Percentiles rank a stretch among this genome's conserved stretches.
phyloP scores from a whole-genome alignment of 2,797 vertebrate genomes.

The Anas capensis region DNA sequence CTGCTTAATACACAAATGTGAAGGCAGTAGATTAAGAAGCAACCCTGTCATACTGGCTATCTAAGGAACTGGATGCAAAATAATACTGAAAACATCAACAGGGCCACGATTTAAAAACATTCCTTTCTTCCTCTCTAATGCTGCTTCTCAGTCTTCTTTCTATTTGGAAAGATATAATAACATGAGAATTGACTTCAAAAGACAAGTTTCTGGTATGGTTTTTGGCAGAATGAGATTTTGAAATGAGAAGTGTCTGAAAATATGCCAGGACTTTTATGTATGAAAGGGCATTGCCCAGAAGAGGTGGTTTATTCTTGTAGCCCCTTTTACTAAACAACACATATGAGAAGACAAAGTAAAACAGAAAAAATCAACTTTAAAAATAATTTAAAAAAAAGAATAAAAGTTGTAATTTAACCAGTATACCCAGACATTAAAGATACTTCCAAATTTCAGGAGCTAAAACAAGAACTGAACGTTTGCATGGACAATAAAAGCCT shows the following conservation, averaged over 20 bases:
- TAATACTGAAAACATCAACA: background rate
- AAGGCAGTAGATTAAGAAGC: fast-evolving
- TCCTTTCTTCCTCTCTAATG: background rate
- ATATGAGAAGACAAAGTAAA: background rate
- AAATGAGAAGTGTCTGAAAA: background rate
- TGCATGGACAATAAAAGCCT: background rate
- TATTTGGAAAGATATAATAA: background rate
- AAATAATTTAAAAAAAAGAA: no score
- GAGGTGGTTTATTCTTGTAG: background rate
- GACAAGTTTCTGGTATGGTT: background rate
- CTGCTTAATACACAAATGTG: background rate
- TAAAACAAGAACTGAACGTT: background rate
- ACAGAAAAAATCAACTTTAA: background rate
- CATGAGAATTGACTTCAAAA: background rate
- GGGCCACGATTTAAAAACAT: background rate
- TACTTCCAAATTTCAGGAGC: background rate
- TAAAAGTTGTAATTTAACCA: background rate
- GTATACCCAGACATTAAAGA: background rate
- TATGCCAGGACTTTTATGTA: background rate
- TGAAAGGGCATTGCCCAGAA: background rate
- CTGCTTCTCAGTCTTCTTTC: background rate
- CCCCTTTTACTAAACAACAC: background rate
- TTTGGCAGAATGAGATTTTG: background rate
- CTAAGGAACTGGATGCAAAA: background rate
- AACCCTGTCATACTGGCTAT: background rate